Conservation (phyloP, 2,888 invertebrate species). For the Alitta virens region DNA sequence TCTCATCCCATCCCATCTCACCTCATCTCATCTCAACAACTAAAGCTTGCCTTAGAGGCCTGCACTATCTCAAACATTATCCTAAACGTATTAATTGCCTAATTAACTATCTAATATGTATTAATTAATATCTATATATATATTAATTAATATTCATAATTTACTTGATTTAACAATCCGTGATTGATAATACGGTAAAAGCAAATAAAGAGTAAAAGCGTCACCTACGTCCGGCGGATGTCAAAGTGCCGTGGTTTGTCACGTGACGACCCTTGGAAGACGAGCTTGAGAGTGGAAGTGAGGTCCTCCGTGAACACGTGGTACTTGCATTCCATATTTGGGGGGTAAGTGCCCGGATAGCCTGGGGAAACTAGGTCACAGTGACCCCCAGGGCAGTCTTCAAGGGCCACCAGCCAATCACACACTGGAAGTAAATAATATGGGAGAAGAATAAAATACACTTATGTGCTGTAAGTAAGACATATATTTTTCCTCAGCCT, state of each 20-base stretch:
- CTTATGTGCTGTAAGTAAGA: too few species aligned
- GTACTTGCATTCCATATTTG: slow-evolving; percentile 26
- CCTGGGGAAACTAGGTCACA: slow-evolving; percentile 27
- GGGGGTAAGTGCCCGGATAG: slow-evolving; percentile 29
- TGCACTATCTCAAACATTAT: too few species aligned
- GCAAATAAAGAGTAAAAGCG: not conserved
- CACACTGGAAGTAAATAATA: slow-evolving; percentile 21
- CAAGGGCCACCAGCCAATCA: slow-evolving; percentile 16
- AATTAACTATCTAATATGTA: not conserved
- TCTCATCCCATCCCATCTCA: too few species aligned
- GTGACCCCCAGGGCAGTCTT: slow-evolving; percentile 19
- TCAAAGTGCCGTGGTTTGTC: slow-evolving; percentile 18
- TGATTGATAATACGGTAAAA: not conserved
- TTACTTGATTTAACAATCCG: not conserved
- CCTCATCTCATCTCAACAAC: too few species aligned
- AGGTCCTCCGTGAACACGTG: slow-evolving; percentile 17
- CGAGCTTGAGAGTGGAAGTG: slow-evolving; percentile 13
- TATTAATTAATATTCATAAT: not conserved
- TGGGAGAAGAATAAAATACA: too few species aligned
- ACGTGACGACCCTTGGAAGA: slow-evolving; percentile 1
- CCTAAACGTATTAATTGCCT: too few species aligned
- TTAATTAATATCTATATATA: not conserved
- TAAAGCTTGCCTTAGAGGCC: too few species aligned
- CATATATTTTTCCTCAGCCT: too few species aligned
- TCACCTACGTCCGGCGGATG: slow-evolving; percentile 18